These are phyloP conservation scores for Mallotus villosus DNA, from an alignment of 2,797 vertebrate species.

Conservation along the genomic window DNA sequence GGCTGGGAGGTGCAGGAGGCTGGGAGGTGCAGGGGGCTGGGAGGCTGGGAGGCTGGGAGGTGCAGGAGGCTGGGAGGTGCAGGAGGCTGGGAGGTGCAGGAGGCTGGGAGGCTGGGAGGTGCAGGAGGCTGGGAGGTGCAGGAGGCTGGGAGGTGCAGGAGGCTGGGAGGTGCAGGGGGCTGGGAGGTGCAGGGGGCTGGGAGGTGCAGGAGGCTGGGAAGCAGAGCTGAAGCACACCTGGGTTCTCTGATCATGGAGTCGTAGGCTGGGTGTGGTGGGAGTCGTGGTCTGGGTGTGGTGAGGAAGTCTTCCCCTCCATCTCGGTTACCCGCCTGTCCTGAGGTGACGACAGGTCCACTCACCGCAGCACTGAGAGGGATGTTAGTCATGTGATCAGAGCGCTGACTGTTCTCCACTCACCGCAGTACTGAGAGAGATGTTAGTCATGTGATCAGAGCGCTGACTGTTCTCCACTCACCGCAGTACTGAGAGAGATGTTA, in stretches of 20 bases:
- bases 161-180: slow-evolving; percentile 63
- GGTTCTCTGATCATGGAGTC: slow-evolving; percentile 49
- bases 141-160: slow-evolving; percentile 68
- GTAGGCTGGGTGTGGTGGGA: slow-evolving; percentile 53
- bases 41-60: slow-evolving; percentile 70
- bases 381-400: no score
- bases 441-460: no score
- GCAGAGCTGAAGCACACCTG: slow-evolving; percentile 66
- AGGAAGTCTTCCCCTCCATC: slow-evolving; percentile 44
- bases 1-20: no score
- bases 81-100: slow-evolving; percentile 68
- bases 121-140: slow-evolving; percentile 69
- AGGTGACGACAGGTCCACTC: not conserved
- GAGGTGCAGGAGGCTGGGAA: slow-evolving; percentile 62
- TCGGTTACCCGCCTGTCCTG: slow-evolving; percentile 21
- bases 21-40: slow-evolving; percentile 68
- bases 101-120: slow-evolving; percentile 70
- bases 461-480: no score
- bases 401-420: no score
- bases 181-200: slow-evolving; percentile 34
- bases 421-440: no score
- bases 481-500: no score
- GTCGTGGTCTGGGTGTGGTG: slow-evolving; percentile 53
- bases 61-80: slow-evolving; percentile 69
- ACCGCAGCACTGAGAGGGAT: not conserved